Base-by-base conservation (phyloP, 1,140 invertebrate genomes). In the Tachypleus tridentatus region DNA sequence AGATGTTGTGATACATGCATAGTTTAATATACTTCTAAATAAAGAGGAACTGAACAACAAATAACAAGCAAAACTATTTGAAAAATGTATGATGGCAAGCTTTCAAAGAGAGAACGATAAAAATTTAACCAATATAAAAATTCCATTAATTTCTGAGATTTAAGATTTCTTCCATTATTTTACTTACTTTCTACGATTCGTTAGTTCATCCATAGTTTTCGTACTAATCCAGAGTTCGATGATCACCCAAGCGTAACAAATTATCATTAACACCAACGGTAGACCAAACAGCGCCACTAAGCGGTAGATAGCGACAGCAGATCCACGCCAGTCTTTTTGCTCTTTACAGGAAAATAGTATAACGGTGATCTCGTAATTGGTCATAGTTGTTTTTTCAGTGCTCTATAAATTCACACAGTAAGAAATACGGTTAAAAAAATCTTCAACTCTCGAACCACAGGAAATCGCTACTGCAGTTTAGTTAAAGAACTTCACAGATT, bases 161-260 rank as follows among this genome's bases (percentile, higher is more conserved):
- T 8, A 7, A 8, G 29, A 59, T 48, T 10, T 59, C 29, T 9
- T 8, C 29, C 58, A 29, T 59, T 48, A 59, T 57, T 51, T 51
- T 60, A 6, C 29, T 11, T 58, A 70, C 74, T 70, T 76, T 61
- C 66, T 72, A 11, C 67, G 66, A 62, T 76, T 76, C 5, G 78
- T 80, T 47, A 80, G 72, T 48, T 77, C 74, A 54, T 71, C 73
- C 61, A 80, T 78, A 51, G 73, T 78, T 50, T 74, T 74, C 2
- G 81, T 81, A 58, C 80, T 81, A 61, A 76, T 73, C 82, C 82
- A 83, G 0, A 83, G 75, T 61, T 81, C 80, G 51, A 75, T 74
- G 60, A 83, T 82, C 8, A 82, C 81, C 51, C 74, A 74, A n/a
- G 77, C 69, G 70, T 83, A 83, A 72, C 80, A 83, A 65, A 79